Evolutionary conservation across 1,140 invertebrate species (phyloP).

Genomic region (roundworm (Caenorhabditis elegans)): DNA sequence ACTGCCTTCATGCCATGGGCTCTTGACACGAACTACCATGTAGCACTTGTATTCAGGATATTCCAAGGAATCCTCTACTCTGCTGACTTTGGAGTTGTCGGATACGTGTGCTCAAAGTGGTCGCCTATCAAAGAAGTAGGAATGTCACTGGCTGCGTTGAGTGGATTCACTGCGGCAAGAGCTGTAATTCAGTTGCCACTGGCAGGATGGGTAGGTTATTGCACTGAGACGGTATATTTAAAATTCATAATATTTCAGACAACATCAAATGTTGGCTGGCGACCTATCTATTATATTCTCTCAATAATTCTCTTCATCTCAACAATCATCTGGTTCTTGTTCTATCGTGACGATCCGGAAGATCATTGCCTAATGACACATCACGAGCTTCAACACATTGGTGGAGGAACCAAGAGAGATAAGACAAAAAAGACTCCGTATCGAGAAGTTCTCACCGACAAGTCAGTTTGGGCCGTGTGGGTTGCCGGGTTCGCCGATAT

Average conservation of each 20-base stretch:
- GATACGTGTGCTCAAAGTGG: constrained; percentile 16
- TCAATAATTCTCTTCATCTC: not conserved
- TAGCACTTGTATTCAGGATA: constrained; percentile 9
- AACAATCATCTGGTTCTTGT: not conserved
- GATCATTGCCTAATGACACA: not conserved
- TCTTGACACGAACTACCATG: not conserved
- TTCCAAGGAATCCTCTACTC: constrained; percentile 8
- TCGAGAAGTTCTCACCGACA: not conserved
- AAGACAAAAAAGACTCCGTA: not conserved
- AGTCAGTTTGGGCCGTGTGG: constrained; percentile 28
- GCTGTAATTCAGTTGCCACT: constrained; percentile 25
- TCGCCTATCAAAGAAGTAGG: not conserved
- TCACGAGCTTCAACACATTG: not conserved
- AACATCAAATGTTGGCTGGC: not conserved
- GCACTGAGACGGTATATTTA: not conserved
- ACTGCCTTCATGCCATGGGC: constrained; percentile 19
- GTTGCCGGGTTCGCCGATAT: constrained; percentile 28
- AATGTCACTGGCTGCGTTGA: constrained; percentile 2
- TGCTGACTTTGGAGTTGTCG: constrained; percentile 24
- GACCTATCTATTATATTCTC: constrained; percentile 4
- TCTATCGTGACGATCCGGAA: constrained; percentile 18
- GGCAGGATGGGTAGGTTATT: constrained; percentile 27
- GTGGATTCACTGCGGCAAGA: constrained; percentile 7
- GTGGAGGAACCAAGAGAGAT: not conserved
- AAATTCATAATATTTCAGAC: not conserved